These are phyloP conservation scores for Andrena trimmerana DNA, from an alignment of 2,888 invertebrate species.

Conservation along the genomic window DNA sequence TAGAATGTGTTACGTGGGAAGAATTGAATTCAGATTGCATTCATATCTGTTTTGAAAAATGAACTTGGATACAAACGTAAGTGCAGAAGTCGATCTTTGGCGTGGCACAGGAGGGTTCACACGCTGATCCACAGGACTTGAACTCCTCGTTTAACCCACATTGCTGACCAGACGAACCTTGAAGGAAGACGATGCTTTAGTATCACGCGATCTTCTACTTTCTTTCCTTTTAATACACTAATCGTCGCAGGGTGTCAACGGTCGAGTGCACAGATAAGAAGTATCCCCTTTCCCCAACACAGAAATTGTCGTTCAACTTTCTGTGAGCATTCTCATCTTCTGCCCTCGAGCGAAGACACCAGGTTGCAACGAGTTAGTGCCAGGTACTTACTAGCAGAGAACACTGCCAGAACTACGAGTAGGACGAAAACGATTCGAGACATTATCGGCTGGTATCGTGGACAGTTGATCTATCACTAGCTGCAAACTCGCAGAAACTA, in stretches of 20 bases:
- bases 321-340: neutral
- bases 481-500: too few relatives aligned
- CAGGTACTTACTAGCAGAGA: slow-evolving; percentile 38
- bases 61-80: slow-evolving; percentile 37
- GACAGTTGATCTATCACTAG: too few relatives aligned
- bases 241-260: neutral
- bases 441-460: too few relatives aligned
- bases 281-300: too few relatives aligned
- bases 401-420: slow-evolving; percentile 19
- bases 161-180: slow-evolving; percentile 28
- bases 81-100: neutral
- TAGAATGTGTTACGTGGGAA: neutral
- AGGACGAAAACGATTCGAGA: too few relatives aligned
- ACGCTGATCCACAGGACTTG: slow-evolving; percentile 40
- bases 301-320: neutral
- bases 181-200: neutral
- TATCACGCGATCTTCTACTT: neutral
- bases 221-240: neutral
- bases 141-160: slow-evolving; percentile 46
- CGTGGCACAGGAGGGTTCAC: slow-evolving; percentile 28
- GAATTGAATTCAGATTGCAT: too few relatives aligned
- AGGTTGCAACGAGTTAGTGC: neutral
- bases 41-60: neutral
- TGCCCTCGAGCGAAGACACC: neutral
- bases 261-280: neutral